These are phyloP conservation scores for Pseudococcus jackbeardsleyi DNA, from an alignment of 2,888 invertebrate species.

Conservation along the genomic window DNA sequence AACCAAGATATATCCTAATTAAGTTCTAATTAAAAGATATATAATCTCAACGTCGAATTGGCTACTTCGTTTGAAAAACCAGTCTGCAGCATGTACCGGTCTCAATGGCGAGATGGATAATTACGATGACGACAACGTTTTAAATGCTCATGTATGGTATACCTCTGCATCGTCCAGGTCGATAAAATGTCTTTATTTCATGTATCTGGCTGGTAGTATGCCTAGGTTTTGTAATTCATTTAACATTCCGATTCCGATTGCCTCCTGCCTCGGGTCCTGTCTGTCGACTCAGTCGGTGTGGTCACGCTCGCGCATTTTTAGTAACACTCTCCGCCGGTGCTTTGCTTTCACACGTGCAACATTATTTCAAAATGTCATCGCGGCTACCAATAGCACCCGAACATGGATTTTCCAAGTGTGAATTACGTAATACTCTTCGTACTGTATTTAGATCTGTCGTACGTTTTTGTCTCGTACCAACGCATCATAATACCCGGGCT, in stretches of 20 bases:
- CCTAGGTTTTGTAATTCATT: conserved; percentile 27
- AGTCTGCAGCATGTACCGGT: neutral
- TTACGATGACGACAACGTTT: neutral
- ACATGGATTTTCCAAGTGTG: neutral
- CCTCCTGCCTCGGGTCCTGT: neutral
- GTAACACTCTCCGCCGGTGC: neutral
- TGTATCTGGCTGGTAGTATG: neutral
- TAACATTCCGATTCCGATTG: conserved; percentile 32
- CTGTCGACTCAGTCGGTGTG: neutral
- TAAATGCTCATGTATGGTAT: conserved; percentile 49
- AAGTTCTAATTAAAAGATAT: conserved; percentile 38
- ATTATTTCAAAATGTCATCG: conserved; percentile 49
- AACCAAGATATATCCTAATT: conserved; percentile 1
- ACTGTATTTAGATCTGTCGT: neutral
- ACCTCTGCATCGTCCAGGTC: neutral
- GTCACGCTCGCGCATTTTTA: conserved; percentile 35
- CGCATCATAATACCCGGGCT: neutral
- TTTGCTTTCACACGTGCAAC: conserved; percentile 49
- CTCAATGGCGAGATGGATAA: neutral
- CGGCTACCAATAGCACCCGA: neutral
- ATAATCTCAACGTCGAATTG: conserved; percentile 15
- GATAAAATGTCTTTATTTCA: conserved; percentile 42
- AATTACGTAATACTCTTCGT: neutral
- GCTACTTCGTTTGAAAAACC: conserved; percentile 25
- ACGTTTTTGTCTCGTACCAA: neutral